A percentile compares a stretch with the other conserved stretches of the same genome.
Evolutionary conservation across 2,888 invertebrate species (phyloP).

Genomic region (Tenthredo notha): DNA sequence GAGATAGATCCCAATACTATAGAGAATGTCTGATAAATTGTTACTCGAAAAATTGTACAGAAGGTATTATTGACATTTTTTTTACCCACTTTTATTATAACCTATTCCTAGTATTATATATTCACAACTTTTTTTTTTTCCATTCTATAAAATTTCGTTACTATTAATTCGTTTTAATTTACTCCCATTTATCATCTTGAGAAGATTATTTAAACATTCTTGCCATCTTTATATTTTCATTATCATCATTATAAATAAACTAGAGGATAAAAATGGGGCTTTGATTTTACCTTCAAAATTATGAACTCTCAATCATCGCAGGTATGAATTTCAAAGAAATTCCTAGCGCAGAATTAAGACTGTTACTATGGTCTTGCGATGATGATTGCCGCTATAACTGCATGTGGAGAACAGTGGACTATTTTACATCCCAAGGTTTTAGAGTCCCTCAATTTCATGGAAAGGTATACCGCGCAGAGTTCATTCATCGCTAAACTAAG

Average conservation of each 20-base stretch:
- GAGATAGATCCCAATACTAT: constrained; percentile 82
- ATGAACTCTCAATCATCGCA: constrained; percentile 57
- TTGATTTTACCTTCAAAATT: constrained; percentile 13
- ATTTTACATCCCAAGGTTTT: constrained; percentile 85
- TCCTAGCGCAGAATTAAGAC: constrained; percentile 67
- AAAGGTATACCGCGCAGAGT: constrained; percentile 83
- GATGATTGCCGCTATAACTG: constrained; percentile 95
- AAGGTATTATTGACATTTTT: constrained; percentile 75
- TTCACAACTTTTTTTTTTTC: constrained; percentile 52
- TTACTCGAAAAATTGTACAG: constrained; percentile 78
- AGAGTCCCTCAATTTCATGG: constrained; percentile 96
- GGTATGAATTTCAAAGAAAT: constrained; percentile 69
- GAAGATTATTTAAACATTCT: not conserved
- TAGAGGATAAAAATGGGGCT: not conserved
- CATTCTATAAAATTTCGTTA: not conserved
- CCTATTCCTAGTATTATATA: constrained; percentile 60
- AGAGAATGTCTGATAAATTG: constrained; percentile 81
- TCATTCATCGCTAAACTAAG: constrained; percentile 51
- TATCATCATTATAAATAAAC: constrained; percentile 39
- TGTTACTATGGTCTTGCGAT: constrained; percentile 88
- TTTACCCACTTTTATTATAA: constrained; percentile 58
- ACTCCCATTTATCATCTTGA: not conserved
- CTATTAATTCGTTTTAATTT: not conserved
- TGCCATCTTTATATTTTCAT: not conserved
- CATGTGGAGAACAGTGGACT: constrained; percentile 95